Evolutionary conservation across 2,797 vertebrate species (phyloP), one percentile per base, ranked within the genome.

Genomic region (Malacoctenus gilli): DNA sequence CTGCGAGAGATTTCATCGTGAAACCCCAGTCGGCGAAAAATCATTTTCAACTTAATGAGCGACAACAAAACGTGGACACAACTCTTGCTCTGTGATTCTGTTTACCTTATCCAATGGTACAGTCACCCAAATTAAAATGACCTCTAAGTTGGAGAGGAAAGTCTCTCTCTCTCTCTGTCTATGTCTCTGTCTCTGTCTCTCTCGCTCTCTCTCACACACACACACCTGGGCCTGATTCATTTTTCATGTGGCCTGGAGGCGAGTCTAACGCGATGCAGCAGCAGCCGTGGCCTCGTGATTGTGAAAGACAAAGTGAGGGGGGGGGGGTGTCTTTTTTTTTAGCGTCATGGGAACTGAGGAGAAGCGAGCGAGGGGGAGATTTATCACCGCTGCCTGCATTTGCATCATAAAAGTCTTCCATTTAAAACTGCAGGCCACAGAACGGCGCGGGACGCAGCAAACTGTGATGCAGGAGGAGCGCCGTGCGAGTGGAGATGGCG

Each of bases 391-490:
- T 85, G 81, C 84, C 82, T 79, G 68, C 70, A 81, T 85, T 87
- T 88, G 85, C 85, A 90, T 90, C 85, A 89, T 87, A 88, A 87
- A 89, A 85, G 78, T 74, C 73, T 66, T 84, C 79, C 57, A 77
- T 88, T 85, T 84, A 28, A 80, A 84, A 83, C 73, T 74, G 73
- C 46, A 68, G 68, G 63, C 56, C 61, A 73, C 66, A 63, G 68
- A 80, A 68, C 55, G 57, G 68, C 53, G 80, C 55, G 60, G 69
- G 80, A 79, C 52, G 48, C 62, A 69, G 75, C 71, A 80, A 85
- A 85, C 75, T 87, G n/a, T n/a, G 83, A 84, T 77, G 79, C 63
- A 78, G 82, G 75, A 57, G 52, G 69, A 80, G 79, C 73, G 75
- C 59, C 57, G 36, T 25, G 39, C 0, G 30, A 66, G 50, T 52